phyloP scores from a whole-genome alignment of 2,888 invertebrate genomes.

The Erebia ligea region DNA sequence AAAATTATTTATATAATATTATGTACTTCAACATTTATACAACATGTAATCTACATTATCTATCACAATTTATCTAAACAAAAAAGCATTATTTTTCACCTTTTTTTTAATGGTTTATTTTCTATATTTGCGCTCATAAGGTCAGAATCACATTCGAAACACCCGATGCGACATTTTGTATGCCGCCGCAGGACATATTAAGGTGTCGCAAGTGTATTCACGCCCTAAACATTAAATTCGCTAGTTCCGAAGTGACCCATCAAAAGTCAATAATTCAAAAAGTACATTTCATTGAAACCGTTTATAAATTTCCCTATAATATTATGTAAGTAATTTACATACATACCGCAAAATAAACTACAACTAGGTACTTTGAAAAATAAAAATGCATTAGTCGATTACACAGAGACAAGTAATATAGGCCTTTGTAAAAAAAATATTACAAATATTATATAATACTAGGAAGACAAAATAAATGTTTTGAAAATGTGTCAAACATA shows the following conservation, averaged over 20 bases:
- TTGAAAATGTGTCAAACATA: constrained; percentile 48
- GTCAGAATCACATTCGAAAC: background rate
- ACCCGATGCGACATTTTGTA: background rate
- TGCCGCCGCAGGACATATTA: background rate
- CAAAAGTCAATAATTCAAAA: constrained; percentile 32
- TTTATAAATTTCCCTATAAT: constrained; percentile 37
- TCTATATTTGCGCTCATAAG: constrained; percentile 10
- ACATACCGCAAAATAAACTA: constrained; percentile 44
- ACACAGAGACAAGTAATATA: constrained; percentile 42
- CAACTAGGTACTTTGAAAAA: constrained; percentile 47
- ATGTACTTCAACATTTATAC: constrained; percentile 17
- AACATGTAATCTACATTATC: constrained; percentile 23
- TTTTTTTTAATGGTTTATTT: constrained; percentile 10
- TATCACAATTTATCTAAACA: constrained; percentile 26
- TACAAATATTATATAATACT: constrained; percentile 44
- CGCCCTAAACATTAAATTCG: constrained; percentile 5
- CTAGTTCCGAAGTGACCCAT: constrained; percentile 15
- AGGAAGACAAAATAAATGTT: constrained; percentile 56
- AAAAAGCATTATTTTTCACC: constrained; percentile 22
- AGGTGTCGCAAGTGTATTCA: background rate
- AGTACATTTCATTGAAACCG: constrained; percentile 46
- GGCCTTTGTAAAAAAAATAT: constrained; percentile 48
- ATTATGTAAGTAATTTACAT: constrained; percentile 39
- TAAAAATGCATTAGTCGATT: constrained; percentile 50
- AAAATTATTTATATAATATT: constrained; percentile 4